Evolutionary conservation across 2,113 vertebrate species (phyloP).

Genomic region (Psilopsiagon aymara): DNA sequence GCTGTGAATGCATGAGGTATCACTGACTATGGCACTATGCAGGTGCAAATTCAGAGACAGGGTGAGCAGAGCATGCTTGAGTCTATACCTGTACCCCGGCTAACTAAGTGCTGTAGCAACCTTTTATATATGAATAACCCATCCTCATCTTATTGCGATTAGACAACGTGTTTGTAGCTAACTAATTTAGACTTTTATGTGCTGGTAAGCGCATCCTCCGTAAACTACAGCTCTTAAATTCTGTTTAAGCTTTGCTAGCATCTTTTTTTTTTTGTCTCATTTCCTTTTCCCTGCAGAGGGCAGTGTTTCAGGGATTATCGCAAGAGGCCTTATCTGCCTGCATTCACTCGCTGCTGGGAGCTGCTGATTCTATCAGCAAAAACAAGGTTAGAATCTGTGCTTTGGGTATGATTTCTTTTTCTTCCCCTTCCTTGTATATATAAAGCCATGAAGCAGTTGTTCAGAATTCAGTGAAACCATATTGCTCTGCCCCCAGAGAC

Average conservation of each 20-base stretch:
- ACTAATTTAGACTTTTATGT: neutral
- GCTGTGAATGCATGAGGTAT: neutral
- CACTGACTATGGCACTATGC: rapidly evolving
- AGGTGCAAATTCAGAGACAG: neutral
- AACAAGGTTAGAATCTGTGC: conserved; percentile 88
- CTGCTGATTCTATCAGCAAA: conserved; percentile 92
- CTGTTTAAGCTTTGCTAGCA: neutral
- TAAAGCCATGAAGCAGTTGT: neutral
- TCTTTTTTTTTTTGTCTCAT: neutral
- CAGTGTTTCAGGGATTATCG: conserved; percentile 97
- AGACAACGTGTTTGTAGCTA: neutral
- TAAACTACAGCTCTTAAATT: neutral
- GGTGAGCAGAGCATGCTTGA: neutral
- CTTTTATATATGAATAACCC: neutral
- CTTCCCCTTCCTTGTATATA: neutral
- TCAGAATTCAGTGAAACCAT: neutral
- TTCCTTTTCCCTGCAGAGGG: conserved; percentile 81
- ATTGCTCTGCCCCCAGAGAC: neutral
- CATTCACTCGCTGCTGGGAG: conserved; percentile 93
- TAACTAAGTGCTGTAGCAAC: neutral
- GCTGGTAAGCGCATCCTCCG: neutral
- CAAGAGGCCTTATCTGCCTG: conserved; percentile 98
- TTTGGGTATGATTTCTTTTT: neutral
- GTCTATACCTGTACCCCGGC: neutral
- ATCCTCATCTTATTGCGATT: neutral